Percentiles rank a stretch among this genome's conserved stretches.
Evolutionary conservation across 2,113 vertebrate species (phyloP).

Genomic region (Suricata suricatta): DNA sequence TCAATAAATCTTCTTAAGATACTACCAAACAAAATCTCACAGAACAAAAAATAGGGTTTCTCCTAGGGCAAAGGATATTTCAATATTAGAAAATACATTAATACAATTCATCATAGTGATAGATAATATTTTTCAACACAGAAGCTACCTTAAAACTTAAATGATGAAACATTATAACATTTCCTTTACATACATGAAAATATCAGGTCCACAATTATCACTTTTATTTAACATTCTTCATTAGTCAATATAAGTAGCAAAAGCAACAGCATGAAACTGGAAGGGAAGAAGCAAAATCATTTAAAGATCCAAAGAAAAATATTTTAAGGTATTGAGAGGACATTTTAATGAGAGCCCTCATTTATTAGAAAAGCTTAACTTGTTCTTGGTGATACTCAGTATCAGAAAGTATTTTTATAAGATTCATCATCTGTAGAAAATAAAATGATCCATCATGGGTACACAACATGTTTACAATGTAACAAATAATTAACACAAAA

Average conservation of each 20-base stretch:
- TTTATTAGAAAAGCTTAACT: neutral
- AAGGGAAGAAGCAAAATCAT: conserved; percentile 30
- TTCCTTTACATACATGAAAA: neutral
- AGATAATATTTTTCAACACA: conserved; percentile 11
- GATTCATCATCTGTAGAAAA: neutral
- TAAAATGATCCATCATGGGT: neutral
- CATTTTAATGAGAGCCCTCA: neutral
- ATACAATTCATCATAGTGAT: neutral
- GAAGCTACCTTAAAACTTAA: neutral
- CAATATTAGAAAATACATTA: conserved; percentile 41
- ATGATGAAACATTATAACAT: neutral
- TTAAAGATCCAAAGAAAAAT: neutral
- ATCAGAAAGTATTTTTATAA: conserved; percentile 35
- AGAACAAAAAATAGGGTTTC: conserved; percentile 16
- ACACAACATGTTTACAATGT: neutral
- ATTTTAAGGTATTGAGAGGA: neutral
- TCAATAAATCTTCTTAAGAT: conserved; percentile 36
- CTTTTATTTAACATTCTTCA: conserved; percentile 13
- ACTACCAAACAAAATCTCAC: neutral
- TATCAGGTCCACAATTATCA: neutral
- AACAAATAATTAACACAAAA: conserved; percentile 20
- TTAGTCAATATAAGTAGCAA: neutral
- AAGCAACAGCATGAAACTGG: neutral
- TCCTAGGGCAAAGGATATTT: neutral
- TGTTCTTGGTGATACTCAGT: neutral